Evolutionary conservation across 2,113 vertebrate species (phyloP).

Genomic region (Falcunculus frontatus): DNA sequence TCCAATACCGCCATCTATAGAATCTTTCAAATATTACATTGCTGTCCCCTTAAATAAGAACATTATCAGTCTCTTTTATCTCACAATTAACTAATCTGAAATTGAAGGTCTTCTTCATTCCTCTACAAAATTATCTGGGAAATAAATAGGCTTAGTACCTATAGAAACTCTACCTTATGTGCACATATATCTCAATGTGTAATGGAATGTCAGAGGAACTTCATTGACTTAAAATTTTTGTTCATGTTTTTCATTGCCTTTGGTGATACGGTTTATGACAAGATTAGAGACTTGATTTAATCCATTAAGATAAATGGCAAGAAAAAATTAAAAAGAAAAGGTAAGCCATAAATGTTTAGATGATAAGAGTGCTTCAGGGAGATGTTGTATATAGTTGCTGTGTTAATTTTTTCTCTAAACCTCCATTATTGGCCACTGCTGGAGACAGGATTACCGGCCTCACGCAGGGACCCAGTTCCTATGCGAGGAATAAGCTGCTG

Average conservation of each 20-base stretch:
- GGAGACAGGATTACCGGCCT: background rate
- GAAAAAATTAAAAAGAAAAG: background rate
- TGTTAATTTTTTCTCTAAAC: background rate
- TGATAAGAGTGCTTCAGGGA: background rate
- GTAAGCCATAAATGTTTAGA: background rate
- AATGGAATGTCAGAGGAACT: background rate
- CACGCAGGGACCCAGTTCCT: background rate
- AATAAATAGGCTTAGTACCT: background rate
- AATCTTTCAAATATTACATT: background rate
- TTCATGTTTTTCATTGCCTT: background rate
- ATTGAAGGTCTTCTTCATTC: background rate
- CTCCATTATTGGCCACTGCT: background rate
- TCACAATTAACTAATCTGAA: background rate
- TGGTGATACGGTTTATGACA: background rate
- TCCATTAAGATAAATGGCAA: background rate
- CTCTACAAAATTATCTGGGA: background rate
- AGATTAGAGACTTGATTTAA: background rate
- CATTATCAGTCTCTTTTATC: background rate
- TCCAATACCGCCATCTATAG: slow-evolving; percentile 34
- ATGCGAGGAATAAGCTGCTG: background rate
- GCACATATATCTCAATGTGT: background rate
- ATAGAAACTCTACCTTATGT: background rate
- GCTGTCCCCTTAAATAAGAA: background rate
- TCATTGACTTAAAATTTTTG: background rate
- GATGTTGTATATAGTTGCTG: background rate